These are phyloP conservation scores for Karalla daura DNA, from an alignment of 2,797 vertebrate genomes.

Conservation along the genomic window DNA sequence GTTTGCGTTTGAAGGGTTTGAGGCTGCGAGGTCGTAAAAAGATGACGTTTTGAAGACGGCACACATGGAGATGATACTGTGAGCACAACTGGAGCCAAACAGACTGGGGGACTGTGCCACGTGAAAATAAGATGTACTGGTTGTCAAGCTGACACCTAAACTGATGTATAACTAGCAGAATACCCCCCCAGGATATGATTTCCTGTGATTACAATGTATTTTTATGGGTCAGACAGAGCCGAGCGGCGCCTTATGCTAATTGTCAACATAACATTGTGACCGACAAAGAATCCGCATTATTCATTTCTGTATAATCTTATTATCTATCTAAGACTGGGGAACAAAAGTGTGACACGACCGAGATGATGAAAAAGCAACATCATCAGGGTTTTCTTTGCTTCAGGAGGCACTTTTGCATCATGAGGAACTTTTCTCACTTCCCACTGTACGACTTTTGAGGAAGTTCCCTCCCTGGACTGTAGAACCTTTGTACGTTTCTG, in stretches of 20 bases:
- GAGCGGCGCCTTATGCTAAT: constrained; percentile 6
- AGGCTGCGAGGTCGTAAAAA: neutral
- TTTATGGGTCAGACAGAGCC: constrained; percentile 6
- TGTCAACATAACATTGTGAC: neutral
- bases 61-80: neutral
- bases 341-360: constrained; percentile 4
- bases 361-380: neutral
- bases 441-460: no score
- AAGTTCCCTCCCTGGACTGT: no score
- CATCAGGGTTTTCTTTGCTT: neutral
- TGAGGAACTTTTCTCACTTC: no score
- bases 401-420: neutral
- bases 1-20: neutral
- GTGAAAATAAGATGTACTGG: neutral
- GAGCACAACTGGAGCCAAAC: constrained; percentile 9
- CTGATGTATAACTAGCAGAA: constrained; percentile 17
- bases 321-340: constrained; percentile 26
- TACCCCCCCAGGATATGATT: constrained; percentile 1
- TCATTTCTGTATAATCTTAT: constrained; percentile 46
- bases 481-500: no score
- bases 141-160: constrained; percentile 39
- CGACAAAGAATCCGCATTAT: constrained; percentile 25
- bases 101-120: constrained; percentile 8
- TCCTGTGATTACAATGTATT: constrained; percentile 7
- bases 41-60: neutral